Percentiles rank a stretch among this genome's conserved stretches.
phyloP scores from a whole-genome alignment of 2,888 invertebrate genomes.

The Acrobasis consociella region DNA sequence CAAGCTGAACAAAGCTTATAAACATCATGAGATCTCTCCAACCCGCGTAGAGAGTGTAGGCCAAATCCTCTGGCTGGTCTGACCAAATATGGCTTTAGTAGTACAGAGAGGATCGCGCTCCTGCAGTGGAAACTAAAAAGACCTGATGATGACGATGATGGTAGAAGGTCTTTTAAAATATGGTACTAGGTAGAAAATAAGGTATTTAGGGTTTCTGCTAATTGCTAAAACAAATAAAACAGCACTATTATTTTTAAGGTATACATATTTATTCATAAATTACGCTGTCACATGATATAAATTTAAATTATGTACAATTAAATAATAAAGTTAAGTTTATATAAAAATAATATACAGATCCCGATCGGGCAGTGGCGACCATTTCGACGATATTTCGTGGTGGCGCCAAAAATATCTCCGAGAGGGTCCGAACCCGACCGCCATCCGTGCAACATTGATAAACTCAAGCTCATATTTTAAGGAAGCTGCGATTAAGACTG shows the following conservation, averaged over 20 bases:
- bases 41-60: no score
- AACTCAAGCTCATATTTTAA: conserved; percentile 68
- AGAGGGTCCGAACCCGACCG: conserved; percentile 45
- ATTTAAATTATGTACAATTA: conserved; percentile 81
- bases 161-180: no score
- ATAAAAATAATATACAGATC: conserved; percentile 74
- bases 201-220: not conserved
- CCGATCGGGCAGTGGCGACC: conserved; percentile 44
- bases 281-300: conserved; percentile 80
- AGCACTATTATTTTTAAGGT: conserved; percentile 62
- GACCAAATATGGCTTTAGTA: no score
- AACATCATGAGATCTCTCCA: no score
- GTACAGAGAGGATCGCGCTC: no score
- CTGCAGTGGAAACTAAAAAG: no score
- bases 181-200: no score
- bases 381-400: conserved; percentile 52
- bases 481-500: conserved; percentile 68
- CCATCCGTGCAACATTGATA: conserved; percentile 65
- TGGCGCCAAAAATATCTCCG: conserved; percentile 57
- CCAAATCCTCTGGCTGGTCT: no score
- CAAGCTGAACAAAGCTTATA: no score
- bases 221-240: conserved; percentile 47
- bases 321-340: conserved; percentile 78
- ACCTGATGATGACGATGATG: no score
- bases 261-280: conserved; percentile 82